These are phyloP conservation scores for Laupala kohalensis DNA, from an alignment of 1,140 invertebrate species.

Conservation along the genomic window DNA sequence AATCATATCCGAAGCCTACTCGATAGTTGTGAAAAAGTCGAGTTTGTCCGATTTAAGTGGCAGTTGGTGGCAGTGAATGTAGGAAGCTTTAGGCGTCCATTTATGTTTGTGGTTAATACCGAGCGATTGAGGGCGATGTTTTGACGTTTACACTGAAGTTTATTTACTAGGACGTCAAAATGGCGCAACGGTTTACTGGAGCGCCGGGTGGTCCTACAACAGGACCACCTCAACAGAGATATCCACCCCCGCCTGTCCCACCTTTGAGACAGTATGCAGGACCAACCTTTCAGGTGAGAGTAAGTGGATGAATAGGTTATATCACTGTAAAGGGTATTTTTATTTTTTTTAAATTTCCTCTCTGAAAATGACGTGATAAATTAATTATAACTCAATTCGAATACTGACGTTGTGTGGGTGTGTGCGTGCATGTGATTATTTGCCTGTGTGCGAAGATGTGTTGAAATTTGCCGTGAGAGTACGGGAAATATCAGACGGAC, in stretches of 20 bases:
- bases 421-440: neutral
- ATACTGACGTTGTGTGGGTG: no score
- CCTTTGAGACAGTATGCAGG: constrained; percentile 43
- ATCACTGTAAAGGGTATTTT: constrained; percentile 6
- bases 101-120: neutral
- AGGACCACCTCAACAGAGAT: constrained; percentile 41
- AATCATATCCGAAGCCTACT: neutral
- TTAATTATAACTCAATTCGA: no score
- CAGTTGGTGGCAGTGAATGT: neutral
- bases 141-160: neutral
- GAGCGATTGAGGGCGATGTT: neutral
- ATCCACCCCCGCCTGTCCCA: constrained; percentile 41
- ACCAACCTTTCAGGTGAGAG: constrained; percentile 43
- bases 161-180: constrained; percentile 19
- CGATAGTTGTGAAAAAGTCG: neutral
- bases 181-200: constrained; percentile 45
- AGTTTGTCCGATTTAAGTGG: neutral
- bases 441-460: no score
- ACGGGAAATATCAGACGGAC: neutral
- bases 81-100: neutral
- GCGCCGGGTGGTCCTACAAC: constrained; percentile 31
- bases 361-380: no score
- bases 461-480: no score
- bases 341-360: no score
- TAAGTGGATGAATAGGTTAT: constrained; percentile 9